Base-by-base conservation (phyloP, 2,888 invertebrate genomes). In the Chymomyza amoena region DNA sequence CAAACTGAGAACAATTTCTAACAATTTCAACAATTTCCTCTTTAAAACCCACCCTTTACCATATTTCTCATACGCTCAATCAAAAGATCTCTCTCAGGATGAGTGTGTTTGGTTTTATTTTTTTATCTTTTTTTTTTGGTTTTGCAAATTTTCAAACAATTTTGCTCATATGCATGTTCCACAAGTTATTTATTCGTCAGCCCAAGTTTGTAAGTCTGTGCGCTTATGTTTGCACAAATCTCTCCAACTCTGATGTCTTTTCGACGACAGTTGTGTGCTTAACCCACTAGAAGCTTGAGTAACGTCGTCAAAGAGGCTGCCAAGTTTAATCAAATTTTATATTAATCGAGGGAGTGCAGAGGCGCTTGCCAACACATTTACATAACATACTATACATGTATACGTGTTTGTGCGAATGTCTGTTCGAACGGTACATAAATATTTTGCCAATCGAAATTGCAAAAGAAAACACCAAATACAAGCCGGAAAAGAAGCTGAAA, bases 161-260 rank as follows among this genome's bases (percentile, higher is more conserved):
- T 85, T 82, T 84, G 87, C 84, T 87, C 87, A 88, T 84, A 84
- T 84, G 89, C 83, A 84, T 88, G 89, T 88, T 88, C 87, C 88
- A 84, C 84, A 84, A 84, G 84, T 84, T 84, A 88, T 84, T 84
- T 88, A 84, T 87, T 84, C 88, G 87, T 78, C 81, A 81, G 85
- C 75, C 82, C 73, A 66, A 32, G 57, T 16, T n/a, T 36, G 16
- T 25, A 25, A 25, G 25, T 25, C 25, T 25, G 25, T 25, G 25
- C 25, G 25, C 4, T 25, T 25, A 25, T 64, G 81, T 76, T 81
- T 81, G 71, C 85, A 75, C 71, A 73, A 66, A 80, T 52, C 70
- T 57, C 81, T 69, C 80, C 54, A 15, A 88, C 88, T 87, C 82
- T 88, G 84, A 84, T 67, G 68, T 69, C 57, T 57, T 57, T 57